Conservation (phyloP, 2,797 vertebrate genomes). For the Lutjanus campechanus region DNA sequence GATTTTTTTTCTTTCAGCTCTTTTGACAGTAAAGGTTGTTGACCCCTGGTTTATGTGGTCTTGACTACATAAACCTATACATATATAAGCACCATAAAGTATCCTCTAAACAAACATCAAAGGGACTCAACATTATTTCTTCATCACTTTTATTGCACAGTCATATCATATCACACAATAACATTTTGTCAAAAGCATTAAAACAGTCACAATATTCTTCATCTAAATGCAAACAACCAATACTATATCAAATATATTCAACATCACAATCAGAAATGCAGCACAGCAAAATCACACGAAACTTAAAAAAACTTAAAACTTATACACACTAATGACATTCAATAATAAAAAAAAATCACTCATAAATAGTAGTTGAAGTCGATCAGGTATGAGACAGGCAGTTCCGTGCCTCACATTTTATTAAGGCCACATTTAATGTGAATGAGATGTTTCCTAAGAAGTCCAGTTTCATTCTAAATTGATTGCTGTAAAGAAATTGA, state of each 20-base stretch:
- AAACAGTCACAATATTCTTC: slow-evolving; percentile 1
- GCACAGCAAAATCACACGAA: slow-evolving; percentile 7
- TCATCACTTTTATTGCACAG: slow-evolving; percentile 30
- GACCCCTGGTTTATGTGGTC: no score
- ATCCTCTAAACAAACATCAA: background rate
- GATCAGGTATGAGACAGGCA: background rate
- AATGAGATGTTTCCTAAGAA: background rate
- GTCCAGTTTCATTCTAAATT: background rate
- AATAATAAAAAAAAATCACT: background rate
- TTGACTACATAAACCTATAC: no score
- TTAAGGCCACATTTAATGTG: no score
- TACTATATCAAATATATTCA: background rate
- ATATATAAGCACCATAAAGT: no score
- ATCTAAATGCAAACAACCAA: slow-evolving; percentile 3
- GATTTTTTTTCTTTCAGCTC: no score
- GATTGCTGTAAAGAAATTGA: background rate
- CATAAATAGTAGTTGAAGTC: background rate
- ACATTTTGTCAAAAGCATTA: background rate
- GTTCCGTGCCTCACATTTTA: no score
- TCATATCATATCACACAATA: slow-evolving; percentile 12
- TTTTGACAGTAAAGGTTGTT: no score
- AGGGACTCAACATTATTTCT: background rate
- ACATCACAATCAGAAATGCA: slow-evolving; percentile 15
- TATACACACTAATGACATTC: background rate
- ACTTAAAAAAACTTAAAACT: background rate